These are phyloP conservation scores for Loris lydekkerianus DNA, from an alignment of 2,797 vertebrate species.

Conservation along the genomic window DNA sequence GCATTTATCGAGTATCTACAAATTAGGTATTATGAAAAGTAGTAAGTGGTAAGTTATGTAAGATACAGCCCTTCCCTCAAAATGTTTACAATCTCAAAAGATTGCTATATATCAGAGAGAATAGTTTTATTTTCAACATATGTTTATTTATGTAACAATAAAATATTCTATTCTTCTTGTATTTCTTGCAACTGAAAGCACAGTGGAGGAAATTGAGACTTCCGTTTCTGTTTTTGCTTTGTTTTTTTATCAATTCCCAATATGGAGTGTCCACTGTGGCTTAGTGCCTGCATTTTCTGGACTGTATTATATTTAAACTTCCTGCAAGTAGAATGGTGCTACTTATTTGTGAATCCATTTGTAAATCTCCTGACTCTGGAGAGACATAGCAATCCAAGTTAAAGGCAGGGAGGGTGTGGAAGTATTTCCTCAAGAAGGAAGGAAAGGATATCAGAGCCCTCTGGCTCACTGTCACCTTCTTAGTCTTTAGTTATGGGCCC, in stretches of 20 bases:
- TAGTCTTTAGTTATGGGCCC: background rate
- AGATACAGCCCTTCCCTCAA: background rate
- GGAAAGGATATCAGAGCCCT: background rate
- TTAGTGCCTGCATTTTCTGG: background rate
- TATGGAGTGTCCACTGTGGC: background rate
- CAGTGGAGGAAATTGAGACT: background rate
- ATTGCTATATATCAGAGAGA: conserved; percentile 16
- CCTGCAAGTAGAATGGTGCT: background rate
- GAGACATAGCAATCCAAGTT: background rate
- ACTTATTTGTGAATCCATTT: conserved; percentile 1
- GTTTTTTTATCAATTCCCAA: background rate
- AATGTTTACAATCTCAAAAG: background rate
- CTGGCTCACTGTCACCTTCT: background rate
- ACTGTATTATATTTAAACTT: conserved; percentile 7
- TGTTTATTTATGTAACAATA: background rate
- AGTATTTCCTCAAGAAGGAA: background rate
- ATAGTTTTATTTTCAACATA: background rate
- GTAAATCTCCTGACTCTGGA: conserved; percentile 3
- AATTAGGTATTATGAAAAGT: background rate
- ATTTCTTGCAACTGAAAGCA: background rate
- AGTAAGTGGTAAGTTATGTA: background rate
- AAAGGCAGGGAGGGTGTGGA: background rate
- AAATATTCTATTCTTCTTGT: background rate
- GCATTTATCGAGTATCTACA: background rate
- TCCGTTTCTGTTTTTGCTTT: background rate